phyloP scores from a whole-genome alignment of 2,888 invertebrate genomes.

The Artemia sinica region DNA sequence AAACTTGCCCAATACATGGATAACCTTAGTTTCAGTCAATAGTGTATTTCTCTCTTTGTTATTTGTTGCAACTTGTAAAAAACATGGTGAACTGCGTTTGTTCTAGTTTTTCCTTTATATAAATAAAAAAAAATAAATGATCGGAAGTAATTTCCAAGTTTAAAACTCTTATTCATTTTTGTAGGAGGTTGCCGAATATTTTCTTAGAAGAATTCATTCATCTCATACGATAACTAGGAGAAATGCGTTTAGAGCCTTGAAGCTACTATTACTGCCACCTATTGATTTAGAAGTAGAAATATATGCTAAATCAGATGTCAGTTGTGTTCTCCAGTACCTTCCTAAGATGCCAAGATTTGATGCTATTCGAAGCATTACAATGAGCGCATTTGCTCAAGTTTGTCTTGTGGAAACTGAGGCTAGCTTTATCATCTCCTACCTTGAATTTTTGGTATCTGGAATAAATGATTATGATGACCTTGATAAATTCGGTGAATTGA shows the following conservation, averaged over 20 bases:
- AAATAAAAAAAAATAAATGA: too few relatives aligned
- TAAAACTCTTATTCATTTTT: background rate
- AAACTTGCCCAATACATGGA: too few relatives aligned
- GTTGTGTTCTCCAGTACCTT: background rate
- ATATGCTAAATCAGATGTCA: background rate
- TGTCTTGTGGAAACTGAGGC: slow-evolving; percentile 81
- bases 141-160: too few relatives aligned
- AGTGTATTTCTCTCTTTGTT: too few relatives aligned
- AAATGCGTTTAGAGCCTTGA: slow-evolving; percentile 43
- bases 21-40: too few relatives aligned
- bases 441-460: slow-evolving; percentile 54
- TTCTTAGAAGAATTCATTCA: slow-evolving; percentile 64
- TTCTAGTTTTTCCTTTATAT: too few relatives aligned
- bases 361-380: slow-evolving; percentile 3
- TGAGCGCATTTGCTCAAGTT: slow-evolving; percentile 1
- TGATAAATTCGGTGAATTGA: slow-evolving; percentile 22
- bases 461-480: background rate
- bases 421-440: slow-evolving; percentile 58
- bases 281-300: background rate
- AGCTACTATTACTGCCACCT: slow-evolving; percentile 28
- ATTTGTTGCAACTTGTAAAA: too few relatives aligned
- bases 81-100: too few relatives aligned
- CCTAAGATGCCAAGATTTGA: slow-evolving; percentile 7
- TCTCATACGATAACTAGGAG: slow-evolving; percentile 55
- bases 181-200: slow-evolving; percentile 61